Base-by-base conservation (phyloP, 1,140 invertebrate species). In the Dendrolimus punctatus region DNA sequence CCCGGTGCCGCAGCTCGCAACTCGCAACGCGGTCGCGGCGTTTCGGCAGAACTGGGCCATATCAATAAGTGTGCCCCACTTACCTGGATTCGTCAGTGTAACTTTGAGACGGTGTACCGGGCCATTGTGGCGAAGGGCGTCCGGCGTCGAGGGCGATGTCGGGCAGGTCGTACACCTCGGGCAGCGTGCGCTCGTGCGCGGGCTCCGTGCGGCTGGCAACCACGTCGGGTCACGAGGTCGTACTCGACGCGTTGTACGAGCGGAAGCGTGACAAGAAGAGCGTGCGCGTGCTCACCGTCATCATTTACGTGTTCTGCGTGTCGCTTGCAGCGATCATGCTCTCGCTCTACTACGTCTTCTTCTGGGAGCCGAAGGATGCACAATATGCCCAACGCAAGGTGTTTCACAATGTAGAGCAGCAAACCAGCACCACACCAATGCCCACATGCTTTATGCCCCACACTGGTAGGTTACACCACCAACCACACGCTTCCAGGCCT, bases 231-330 rank as follows among this genome's bases (percentile, higher is more conserved):
- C 92, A 92, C 49, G 93, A 95, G 66, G 92, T 94, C 63, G 92
- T 93, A 71, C 94, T 95, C 83, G 94, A 94, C 66, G 90, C 92
- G 59, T 88, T 95, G 50, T 96, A 95, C 85, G 93, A 95, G 66
- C 90, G 92, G 2, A 95, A 95, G 75, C 92, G 94, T 62, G 94
- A 96, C 73, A 94, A 95, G 79, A 97, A 97, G 86, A 88, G 94
- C 65, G 89, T 99, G 40, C 91, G 97, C n/a, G 94, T 99, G 50
- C 89, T 98, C 55, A 99, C 97, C 2, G 97, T 99, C 40, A 91
- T 98, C 57, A 96, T 96, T 6, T 99, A 99, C 86, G 93, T 99
- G 49, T 93, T 99, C 71, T 96, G 95, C 62, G 97, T 99, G 55
- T 99, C 97, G 8, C 88, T 98, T 58, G 97, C 96, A 0, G 97